Conservation (phyloP, 2,888 invertebrate species). For the Drosophila tripunctata region DNA sequence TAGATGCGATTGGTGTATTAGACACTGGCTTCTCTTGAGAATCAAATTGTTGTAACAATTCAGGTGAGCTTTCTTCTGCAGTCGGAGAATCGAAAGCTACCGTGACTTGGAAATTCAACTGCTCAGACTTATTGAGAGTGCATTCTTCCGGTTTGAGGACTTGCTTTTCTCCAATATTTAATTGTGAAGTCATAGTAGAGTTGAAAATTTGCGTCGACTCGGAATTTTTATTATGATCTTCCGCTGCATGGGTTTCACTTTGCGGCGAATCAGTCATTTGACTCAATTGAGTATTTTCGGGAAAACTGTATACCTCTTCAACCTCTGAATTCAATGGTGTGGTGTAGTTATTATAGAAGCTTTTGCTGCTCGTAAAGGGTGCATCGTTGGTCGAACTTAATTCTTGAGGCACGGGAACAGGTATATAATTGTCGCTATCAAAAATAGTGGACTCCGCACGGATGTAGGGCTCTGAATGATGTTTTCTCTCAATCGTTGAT, state of each 20-base stretch:
- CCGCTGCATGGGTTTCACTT: neutral
- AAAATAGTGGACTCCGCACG: neutral
- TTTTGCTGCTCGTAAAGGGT: neutral
- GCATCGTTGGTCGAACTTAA: neutral
- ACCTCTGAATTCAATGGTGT: neutral
- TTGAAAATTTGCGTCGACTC: neutral
- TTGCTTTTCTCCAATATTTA: too few species aligned
- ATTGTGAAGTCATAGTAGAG: neutral
- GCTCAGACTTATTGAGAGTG: too few species aligned
- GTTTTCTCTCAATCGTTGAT: neutral
- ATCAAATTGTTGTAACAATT: too few species aligned
- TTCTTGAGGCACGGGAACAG: neutral
- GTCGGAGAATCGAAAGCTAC: neutral
- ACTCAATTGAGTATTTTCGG: neutral
- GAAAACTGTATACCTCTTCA: neutral
- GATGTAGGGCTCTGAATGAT: neutral
- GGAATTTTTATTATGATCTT: neutral
- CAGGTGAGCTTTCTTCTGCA: too few species aligned
- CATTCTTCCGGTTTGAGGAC: too few species aligned
- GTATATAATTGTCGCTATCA: neutral
- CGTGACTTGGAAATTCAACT: too few species aligned
- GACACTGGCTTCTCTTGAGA: too few species aligned
- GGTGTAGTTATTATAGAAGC: neutral
- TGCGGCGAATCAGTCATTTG: neutral
- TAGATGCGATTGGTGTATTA: too few species aligned